Base-by-base conservation (phyloP, 37 sponge, comb jelly and placozoan species). In the Crambe crambe region DNA sequence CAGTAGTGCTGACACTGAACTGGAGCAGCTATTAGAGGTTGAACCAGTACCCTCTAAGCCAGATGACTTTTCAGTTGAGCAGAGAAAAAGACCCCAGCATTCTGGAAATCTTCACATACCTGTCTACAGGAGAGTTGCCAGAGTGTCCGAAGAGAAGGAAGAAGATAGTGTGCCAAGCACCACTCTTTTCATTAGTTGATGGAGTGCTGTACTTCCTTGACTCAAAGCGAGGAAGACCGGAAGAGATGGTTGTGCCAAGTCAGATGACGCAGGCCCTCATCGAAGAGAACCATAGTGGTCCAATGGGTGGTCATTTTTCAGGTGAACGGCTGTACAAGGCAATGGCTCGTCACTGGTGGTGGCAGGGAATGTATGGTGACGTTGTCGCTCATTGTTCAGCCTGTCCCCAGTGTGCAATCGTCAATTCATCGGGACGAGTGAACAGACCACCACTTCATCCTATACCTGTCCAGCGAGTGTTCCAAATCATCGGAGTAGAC, bases 401-500 rank as follows among this genome's bases (percentile, higher is more conserved):
- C 2, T 65, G 66, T 9, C 34, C 34, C 2, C 66, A 65, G 10
- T 65, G 31, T 65, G 15, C 31, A 34, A 65, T 31, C 12, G 66
- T 65, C 32, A 31, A 30, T 31, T 2, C 32, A 18, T 65, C 66
- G 25, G 10, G 34, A 5, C 25, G 34, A 5, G 30, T 17, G 66
- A 65, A 34, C 5, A 65, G 3, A 30, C 85, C 90, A 0, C 85
- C 80, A 20, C 80, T 84, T 25, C 80, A 78, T 31, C 80, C 85
- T n/a, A 89, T 89, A 37, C 80, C 85, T 27, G 85, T 89, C 20
- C 29, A 51, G 15, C 57, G 62, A 10, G 80, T 80, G 26, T 89
- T 89, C 58, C 75, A 88, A 76, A 83, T 88, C 36, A 23, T 89
- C 3, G 83, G 83, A 31, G 88, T 87, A 5, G 82, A 87, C 27